Base-by-base conservation (phyloP, 1,140 invertebrate species). In the Mactra quadrangularis region DNA sequence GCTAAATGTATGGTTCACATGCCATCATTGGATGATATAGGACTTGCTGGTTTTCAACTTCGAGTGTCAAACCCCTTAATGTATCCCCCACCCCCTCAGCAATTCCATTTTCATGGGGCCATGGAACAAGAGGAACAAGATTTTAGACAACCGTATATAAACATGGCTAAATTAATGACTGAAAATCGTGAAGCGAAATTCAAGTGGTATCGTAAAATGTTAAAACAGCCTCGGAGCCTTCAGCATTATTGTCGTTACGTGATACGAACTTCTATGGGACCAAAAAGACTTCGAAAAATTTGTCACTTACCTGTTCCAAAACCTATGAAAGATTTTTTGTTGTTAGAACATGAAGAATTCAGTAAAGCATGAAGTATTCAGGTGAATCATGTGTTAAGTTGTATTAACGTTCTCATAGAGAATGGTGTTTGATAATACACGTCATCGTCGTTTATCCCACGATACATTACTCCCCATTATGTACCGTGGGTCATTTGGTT, bases 171-270 rank as follows among this genome's bases (percentile, higher is more conserved):
- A 72, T 35, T 55, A 35, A 71, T 38, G 38, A 57, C 78, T n/a
- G 85, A 87, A 50, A 75, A 74, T 33, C 83, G 84, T 31, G 52
- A 76, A 33, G 76, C 60, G 55, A 83, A 90, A 78, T 57, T 90
- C 53, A n/a, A 72, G 29, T 92, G 90, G 90, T 91, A 91, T 75
- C 84, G 85, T 60, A 71, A 86, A 35, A 64, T 86, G 35, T 83
- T 78, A 9, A 86, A 70, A 31, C 83, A 86, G 33, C 90, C 90
- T 15, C 82, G 90, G n/a, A 85, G 88, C 19, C 82, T 92, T 0
- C 91, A 92, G 74, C 92, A 92, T 81, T 87, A 87, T 70, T 91
- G 91, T 74, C 72, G 92, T 13, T 91, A 82, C 82, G 60, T 87
- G 0, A 89, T 92, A 19, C 82, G 92, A 17, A 60, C 86, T 4